Conservation (phyloP, 2,113 vertebrate species). For the Crotalus helleri region DNA sequence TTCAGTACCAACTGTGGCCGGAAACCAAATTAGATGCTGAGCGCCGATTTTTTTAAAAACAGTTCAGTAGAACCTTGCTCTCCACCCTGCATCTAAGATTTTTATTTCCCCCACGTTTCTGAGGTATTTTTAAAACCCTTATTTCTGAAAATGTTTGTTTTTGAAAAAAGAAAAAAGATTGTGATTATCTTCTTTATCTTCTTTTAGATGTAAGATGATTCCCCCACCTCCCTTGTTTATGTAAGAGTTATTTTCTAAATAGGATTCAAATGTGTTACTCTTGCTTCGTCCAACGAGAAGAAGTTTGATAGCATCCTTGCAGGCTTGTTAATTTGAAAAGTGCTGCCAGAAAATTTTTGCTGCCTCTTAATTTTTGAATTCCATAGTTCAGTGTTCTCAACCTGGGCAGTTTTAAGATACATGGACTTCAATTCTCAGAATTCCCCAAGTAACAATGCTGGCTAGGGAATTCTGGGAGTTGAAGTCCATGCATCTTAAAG, state of each 20-base stretch:
- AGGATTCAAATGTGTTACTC: not conserved
- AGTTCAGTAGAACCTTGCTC: not conserved
- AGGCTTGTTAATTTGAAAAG: not conserved
- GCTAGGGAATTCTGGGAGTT: not conserved
- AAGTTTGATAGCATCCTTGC: not conserved
- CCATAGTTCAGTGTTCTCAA: not conserved
- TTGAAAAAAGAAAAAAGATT: not conserved
- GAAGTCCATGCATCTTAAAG: not conserved
- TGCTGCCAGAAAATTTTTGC: not conserved
- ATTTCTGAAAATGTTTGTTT: not conserved
- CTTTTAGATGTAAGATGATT: not conserved
- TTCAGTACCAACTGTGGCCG: not conserved
- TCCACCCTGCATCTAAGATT: not conserved
- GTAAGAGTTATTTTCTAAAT: not conserved
- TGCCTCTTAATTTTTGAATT: not conserved
- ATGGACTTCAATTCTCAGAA: not conserved
- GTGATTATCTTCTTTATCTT: not conserved
- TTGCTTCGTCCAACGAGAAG: not conserved
- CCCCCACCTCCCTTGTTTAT: not conserved
- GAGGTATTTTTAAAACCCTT: not conserved
- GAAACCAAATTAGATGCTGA: not conserved
- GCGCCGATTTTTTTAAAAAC: not conserved
- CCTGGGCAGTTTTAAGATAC: not conserved
- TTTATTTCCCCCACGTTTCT: not conserved
- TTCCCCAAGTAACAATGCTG: too few species aligned